Percentiles rank a stretch among this genome's conserved stretches.
Conservation (phyloP, 2,797 vertebrate genomes). For the Enteromius radiatus region DNA sequence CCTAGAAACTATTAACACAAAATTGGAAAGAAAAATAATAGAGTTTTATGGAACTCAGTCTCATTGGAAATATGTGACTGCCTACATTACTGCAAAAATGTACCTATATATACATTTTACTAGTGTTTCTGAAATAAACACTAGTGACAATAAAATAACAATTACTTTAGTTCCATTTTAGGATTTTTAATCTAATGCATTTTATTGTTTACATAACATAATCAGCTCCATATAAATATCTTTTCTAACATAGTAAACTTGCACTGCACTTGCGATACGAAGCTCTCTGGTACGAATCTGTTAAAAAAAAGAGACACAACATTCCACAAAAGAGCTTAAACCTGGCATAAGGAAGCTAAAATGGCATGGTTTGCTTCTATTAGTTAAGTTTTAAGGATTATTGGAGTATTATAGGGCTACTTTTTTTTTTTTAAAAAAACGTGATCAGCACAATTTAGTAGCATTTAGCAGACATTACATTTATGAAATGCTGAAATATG, state of each 20-base stretch:
- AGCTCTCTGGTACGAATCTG: neutral
- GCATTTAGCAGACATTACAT: neutral
- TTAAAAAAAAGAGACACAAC: neutral
- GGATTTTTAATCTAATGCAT: neutral
- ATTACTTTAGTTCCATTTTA: neutral
- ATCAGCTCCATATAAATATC: neutral
- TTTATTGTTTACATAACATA: neutral
- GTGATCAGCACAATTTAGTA: neutral
- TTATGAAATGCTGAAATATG: neutral
- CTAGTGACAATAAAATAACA: neutral
- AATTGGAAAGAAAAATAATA: neutral
- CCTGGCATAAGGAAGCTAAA: neutral
- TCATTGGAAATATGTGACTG: neutral
- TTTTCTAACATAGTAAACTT: neutral
- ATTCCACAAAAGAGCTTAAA: neutral
- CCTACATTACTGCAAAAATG: neutral
- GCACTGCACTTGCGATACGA: neutral
- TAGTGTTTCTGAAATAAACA: neutral
- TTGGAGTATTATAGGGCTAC: neutral
- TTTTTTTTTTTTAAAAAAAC: neutral
- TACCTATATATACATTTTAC: neutral
- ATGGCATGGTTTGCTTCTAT: neutral
- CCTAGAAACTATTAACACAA: neutral
- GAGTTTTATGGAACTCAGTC: neutral
- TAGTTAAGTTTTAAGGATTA: neutral